Evolutionary conservation across 2,888 invertebrate species (phyloP).

Genomic region (Parnassius glacialis): DNA sequence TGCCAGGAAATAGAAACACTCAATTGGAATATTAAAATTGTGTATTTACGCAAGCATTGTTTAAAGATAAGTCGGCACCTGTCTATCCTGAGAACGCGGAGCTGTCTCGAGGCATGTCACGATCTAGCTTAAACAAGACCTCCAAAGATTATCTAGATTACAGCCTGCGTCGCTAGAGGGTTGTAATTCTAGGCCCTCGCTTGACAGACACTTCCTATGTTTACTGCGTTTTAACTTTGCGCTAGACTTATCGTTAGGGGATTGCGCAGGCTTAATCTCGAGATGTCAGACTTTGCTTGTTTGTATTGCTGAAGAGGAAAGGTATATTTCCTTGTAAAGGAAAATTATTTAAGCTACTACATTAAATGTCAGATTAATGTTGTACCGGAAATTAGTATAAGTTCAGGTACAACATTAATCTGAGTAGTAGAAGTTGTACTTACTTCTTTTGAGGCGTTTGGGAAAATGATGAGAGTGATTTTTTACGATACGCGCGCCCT

Average conservation of each 20-base stretch:
- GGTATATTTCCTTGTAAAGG: too few relatives aligned
- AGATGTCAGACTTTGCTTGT: constrained; percentile 4
- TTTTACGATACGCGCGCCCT: too few relatives aligned
- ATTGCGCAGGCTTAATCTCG: constrained; percentile 6
- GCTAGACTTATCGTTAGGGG: constrained; percentile 15
- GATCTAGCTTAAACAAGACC: constrained; percentile 33
- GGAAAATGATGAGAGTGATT: too few relatives aligned
- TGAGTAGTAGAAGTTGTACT: too few relatives aligned
- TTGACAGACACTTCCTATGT: constrained; percentile 23
- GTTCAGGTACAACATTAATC: too few relatives aligned
- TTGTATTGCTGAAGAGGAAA: not conserved
- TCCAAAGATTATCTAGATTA: constrained; percentile 37
- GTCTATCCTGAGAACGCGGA: constrained; percentile 16
- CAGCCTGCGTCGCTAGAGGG: constrained; percentile 38
- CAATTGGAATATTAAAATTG: too few relatives aligned
- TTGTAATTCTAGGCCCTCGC: constrained; percentile 27
- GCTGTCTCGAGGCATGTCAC: constrained; percentile 37
- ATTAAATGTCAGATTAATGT: too few relatives aligned
- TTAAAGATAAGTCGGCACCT: constrained; percentile 24
- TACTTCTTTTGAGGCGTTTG: too few relatives aligned
- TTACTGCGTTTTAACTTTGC: constrained; percentile 22
- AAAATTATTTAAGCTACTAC: too few relatives aligned
- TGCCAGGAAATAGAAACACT: too few relatives aligned
- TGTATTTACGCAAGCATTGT: not conserved
- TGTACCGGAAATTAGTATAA: too few relatives aligned